Evolutionary conservation across 2,888 invertebrate genomes (phyloP).

Genomic region (Diplolepis rosae): DNA sequence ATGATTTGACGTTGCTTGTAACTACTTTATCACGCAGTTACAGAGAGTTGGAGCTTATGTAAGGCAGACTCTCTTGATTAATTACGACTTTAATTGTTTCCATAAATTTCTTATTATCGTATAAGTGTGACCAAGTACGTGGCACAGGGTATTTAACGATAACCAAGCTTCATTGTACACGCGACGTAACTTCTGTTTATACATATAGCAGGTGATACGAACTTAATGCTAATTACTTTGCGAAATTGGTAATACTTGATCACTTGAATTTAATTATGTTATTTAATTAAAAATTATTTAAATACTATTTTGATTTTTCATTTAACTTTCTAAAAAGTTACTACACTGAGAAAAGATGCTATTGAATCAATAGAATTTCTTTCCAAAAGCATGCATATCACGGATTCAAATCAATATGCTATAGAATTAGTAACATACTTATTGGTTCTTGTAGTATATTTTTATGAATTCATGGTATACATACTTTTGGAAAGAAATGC

Average conservation of each 20-base stretch:
- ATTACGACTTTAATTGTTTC: constrained; percentile 47
- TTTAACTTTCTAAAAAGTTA: no score
- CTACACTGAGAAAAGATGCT: no score
- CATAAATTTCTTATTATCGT: constrained; percentile 33
- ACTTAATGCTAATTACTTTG: constrained; percentile 7
- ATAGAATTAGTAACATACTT: no score
- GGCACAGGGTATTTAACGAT: constrained; percentile 34
- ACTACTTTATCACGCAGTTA: constrained; percentile 20
- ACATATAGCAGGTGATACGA: constrained; percentile 8
- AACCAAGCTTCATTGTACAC: constrained; percentile 13
- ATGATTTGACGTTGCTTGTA: constrained; percentile 21
- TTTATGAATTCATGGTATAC: no score
- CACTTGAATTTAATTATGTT: no score
- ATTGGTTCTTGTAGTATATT: no score
- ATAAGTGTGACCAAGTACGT: constrained; percentile 21
- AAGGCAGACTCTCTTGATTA: constrained; percentile 37
- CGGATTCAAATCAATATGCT: no score
- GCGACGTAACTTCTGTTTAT: constrained; percentile 19
- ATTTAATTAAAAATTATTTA: no score
- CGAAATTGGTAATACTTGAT: constrained; percentile 34
- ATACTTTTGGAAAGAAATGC: no score
- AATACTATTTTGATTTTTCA: no score
- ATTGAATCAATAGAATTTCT: no score
- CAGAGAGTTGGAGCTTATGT: constrained; percentile 1
- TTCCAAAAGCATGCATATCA: no score